Percentiles rank a stretch among this genome's conserved stretches.
phyloP scores from a whole-genome alignment of 35 echinoderm and acorn worm species.

The Diadema setosum region DNA sequence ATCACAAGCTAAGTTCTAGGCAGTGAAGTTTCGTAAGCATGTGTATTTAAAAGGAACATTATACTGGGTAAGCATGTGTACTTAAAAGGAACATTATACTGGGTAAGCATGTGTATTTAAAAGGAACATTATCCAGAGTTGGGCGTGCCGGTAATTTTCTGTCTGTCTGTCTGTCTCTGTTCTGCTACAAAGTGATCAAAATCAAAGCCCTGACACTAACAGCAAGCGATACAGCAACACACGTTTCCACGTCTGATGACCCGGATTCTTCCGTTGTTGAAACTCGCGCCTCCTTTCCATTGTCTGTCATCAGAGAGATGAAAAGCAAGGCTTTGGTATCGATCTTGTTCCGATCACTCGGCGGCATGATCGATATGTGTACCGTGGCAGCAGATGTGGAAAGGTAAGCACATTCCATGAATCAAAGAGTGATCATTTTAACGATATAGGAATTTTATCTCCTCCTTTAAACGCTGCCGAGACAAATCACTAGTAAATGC shows the following conservation, averaged over 20 bases:
- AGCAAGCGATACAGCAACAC: background rate
- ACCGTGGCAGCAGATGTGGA: background rate
- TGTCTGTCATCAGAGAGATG: background rate
- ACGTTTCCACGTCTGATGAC: background rate
- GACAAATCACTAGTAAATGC: too few species aligned
- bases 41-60: too few species aligned
- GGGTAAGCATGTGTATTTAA: too few species aligned
- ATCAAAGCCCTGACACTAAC: background rate
- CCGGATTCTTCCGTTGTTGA: background rate
- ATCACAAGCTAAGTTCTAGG: too few species aligned
- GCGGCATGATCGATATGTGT: background rate
- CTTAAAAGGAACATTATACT: too few species aligned
- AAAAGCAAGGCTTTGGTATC: background rate
- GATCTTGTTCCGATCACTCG: background rate
- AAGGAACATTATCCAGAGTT: too few species aligned
- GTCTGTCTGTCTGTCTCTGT: too few species aligned
- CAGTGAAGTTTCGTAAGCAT: too few species aligned
- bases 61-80: too few species aligned
- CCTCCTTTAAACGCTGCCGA: background rate
- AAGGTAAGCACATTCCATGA: background rate
- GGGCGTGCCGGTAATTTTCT: too few species aligned
- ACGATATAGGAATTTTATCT: background rate
- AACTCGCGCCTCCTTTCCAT: background rate
- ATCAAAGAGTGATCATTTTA: background rate
- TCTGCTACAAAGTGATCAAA: background rate